Evolutionary conservation across 2,888 invertebrate genomes (phyloP).

Genomic region (Clostera curtula): DNA sequence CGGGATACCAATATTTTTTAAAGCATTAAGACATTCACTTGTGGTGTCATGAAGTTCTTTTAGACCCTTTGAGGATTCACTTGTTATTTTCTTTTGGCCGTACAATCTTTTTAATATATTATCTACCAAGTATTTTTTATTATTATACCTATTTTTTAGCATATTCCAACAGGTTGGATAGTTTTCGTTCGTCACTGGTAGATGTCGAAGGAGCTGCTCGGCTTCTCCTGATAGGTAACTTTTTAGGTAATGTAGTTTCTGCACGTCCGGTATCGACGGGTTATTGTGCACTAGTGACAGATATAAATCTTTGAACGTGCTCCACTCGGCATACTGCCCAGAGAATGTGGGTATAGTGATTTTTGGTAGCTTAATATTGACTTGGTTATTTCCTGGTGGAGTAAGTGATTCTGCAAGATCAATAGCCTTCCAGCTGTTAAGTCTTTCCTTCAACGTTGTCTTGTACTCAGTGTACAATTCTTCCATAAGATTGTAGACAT

Average conservation of each 20-base stretch:
- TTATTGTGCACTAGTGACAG: constrained; percentile 10
- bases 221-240: constrained; percentile 12
- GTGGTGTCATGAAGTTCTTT: constrained; percentile 3
- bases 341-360: constrained; percentile 8
- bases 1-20: constrained; percentile 1
- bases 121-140: constrained; percentile 1
- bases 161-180: constrained; percentile 10
- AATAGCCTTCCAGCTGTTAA: background rate
- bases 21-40: constrained; percentile 1
- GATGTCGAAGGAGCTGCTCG: constrained; percentile 7
- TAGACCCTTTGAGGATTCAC: background rate
- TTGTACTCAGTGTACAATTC: background rate
- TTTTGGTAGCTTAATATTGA: constrained; percentile 3
- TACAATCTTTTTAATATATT: constrained; percentile 2
- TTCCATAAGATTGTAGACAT: background rate
- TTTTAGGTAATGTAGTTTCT: constrained; percentile 17
- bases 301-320: constrained; percentile 13
- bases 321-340: constrained; percentile 9
- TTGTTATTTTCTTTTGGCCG: background rate
- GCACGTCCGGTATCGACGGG: constrained; percentile 8
- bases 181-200: constrained; percentile 9
- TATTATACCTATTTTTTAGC: constrained; percentile 4
- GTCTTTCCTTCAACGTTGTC: background rate
- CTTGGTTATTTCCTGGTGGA: background rate
- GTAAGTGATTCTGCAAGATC: background rate